Evolutionary conservation across 2,888 invertebrate genomes (phyloP).

Genomic region (Rhogogaster chlorosoma): DNA sequence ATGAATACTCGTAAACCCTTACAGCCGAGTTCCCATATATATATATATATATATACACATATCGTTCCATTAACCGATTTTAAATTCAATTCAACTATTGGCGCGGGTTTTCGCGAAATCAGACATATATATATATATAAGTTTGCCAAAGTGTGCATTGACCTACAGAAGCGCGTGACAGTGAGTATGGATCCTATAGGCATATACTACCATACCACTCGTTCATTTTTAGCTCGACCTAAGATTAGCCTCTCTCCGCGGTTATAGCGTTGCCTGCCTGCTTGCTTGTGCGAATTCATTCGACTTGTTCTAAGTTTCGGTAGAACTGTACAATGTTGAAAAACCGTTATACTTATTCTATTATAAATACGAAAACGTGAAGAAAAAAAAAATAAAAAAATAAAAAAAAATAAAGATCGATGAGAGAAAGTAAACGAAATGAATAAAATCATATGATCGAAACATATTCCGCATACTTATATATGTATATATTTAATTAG

Average conservation of each 20-base stretch:
- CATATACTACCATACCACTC: not conserved
- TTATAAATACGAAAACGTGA: too few relatives aligned
- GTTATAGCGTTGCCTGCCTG: not conserved
- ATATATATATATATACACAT: too few relatives aligned
- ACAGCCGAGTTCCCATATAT: too few relatives aligned
- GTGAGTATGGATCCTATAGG: constrained; percentile 13
- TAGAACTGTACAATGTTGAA: not conserved
- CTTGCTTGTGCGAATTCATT: constrained; percentile 3
- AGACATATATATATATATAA: too few relatives aligned
- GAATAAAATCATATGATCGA: not conserved
- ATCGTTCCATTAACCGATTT: not conserved
- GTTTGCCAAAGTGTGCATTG: constrained; percentile 48
- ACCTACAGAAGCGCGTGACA: constrained; percentile 48
- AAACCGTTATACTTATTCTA: not conserved
- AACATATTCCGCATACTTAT: not conserved
- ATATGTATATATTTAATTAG: not conserved
- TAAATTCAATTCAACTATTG: not conserved
- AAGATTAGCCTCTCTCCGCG: constrained; percentile 36
- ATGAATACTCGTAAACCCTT: too few relatives aligned
- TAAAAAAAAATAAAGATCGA: not conserved
- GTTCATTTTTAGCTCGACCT: constrained; percentile 45
- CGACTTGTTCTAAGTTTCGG: not conserved
- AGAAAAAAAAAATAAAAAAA: too few relatives aligned
- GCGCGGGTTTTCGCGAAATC: not conserved
- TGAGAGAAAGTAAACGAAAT: not conserved